A percentile compares a stretch with the other conserved stretches of the same genome.
These are phyloP conservation scores for Bothrops jararaca DNA, from an alignment of 2,113 vertebrate genomes.

Conservation along the genomic window DNA sequence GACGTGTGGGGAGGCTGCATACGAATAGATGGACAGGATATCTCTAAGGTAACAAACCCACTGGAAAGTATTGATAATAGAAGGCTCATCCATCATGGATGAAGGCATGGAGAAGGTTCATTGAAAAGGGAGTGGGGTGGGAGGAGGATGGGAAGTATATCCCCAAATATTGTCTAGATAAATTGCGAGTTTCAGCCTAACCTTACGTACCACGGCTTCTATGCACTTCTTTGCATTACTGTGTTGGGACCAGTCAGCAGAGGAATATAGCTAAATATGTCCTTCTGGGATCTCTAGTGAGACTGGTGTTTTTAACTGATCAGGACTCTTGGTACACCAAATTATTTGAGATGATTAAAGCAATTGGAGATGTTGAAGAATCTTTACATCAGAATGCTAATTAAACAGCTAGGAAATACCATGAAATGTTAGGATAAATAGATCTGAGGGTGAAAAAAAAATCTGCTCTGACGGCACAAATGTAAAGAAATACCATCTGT, in stretches of 20 bases:
- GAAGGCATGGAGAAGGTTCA: background rate
- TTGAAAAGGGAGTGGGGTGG: no score
- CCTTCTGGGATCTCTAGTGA: background rate
- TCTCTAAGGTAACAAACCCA: conserved; percentile 80
- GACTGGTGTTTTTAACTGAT: background rate
- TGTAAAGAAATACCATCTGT: background rate
- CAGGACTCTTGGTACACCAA: background rate
- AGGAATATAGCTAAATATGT: background rate
- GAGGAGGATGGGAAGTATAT: background rate
- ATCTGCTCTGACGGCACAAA: background rate
- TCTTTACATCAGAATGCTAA: background rate
- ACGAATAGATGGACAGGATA: conserved; percentile 89
- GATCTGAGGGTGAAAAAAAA: background rate
- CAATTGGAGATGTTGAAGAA: background rate
- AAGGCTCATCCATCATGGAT: background rate
- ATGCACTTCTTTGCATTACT: background rate
- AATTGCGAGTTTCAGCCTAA: background rate
- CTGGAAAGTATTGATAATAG: rapidly evolving
- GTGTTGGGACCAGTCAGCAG: background rate
- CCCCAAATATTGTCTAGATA: background rate
- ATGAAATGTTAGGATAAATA: background rate
- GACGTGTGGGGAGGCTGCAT: conserved; percentile 85
- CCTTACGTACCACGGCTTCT: background rate
- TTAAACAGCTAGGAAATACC: background rate
- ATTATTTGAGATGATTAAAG: background rate